Base-by-base conservation (phyloP, 64 coral and sea anemone species). In the Anthopleura sola region DNA sequence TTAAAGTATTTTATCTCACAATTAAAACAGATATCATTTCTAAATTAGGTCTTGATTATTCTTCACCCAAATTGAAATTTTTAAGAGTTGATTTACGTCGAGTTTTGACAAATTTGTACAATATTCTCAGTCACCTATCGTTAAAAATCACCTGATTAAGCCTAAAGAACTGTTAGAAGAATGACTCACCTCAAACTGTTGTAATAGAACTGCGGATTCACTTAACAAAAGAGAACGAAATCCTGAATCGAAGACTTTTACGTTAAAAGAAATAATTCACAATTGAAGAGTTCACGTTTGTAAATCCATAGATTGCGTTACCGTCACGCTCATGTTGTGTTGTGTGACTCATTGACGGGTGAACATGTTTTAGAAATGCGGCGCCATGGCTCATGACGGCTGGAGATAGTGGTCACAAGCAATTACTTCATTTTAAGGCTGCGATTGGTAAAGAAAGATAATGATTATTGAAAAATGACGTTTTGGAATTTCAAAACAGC, bases 311-410 rank as follows among this genome's bases (percentile, higher is more conserved):
- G 58, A 62, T 62, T 62, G 58, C 58, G 58, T 62, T 62, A 62
- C 58, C 58, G 58, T 62, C 23, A 62, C 58, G 58, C 58, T 62
- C 23, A 62, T 8, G 50, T 62, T 58, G 21, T 11, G 19, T 58
- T n/a, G 58, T 62, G 58, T 62, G 58, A 62, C 58, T 62, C 58
- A n/a, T 62, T 62, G 58, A 62, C n/a, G 58, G 58, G 58, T 62
- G 58, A 26, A 62, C 55, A 23, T 62, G 58, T 26, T 62, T 53
- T 62, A 62, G 58, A 62, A 14, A n/a, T 62, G 58, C 6, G 58
- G 58, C 58, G 18, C 58, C 58, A 9, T 62, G 21, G 58, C n/a
- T 62, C n/a, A 8, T 62, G 58, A 26, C 58, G 58, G 23, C 24
- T 62, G 58, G 58, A 62, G 58, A n/a, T 62, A 5, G 23, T 62